Conservation (phyloP, 2,797 vertebrate species). For the Gymnopithys bicolor region DNA sequence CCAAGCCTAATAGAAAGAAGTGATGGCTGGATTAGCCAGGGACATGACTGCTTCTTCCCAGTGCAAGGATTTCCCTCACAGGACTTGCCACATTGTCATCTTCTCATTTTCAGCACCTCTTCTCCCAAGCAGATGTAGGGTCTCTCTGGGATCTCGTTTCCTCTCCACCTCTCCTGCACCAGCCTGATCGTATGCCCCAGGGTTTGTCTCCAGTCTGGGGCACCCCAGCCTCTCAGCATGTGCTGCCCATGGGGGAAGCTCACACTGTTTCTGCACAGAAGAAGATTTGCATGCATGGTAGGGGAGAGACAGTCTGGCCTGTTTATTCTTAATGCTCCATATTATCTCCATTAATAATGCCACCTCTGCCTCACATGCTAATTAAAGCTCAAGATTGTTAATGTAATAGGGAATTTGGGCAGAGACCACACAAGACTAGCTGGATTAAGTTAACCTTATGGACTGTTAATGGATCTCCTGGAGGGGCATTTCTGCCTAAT, state of each 20-base stretch:
- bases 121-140: neutral
- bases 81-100: neutral
- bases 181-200: neutral
- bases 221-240: neutral
- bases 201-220: neutral
- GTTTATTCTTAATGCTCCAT: conserved; percentile 58
- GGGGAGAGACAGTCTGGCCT: conserved; percentile 9
- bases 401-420: conserved; percentile 65
- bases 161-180: neutral
- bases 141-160: neutral
- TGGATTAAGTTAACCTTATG: conserved; percentile 68
- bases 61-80: neutral
- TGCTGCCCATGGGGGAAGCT: neutral
- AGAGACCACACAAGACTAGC: conserved; percentile 53
- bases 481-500: conserved; percentile 63
- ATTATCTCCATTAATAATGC: conserved; percentile 56
- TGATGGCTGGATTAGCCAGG: neutral
- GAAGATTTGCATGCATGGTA: conserved; percentile 37
- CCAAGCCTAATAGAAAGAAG: neutral
- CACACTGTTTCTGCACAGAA: neutral
- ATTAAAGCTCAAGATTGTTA: conserved; percentile 68
- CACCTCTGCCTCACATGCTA: conserved; percentile 68
- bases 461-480: conserved; percentile 54
- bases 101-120: neutral
- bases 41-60: neutral